Conservation (phyloP, 1,140 invertebrate species). For the Eriosoma lanigerum region DNA sequence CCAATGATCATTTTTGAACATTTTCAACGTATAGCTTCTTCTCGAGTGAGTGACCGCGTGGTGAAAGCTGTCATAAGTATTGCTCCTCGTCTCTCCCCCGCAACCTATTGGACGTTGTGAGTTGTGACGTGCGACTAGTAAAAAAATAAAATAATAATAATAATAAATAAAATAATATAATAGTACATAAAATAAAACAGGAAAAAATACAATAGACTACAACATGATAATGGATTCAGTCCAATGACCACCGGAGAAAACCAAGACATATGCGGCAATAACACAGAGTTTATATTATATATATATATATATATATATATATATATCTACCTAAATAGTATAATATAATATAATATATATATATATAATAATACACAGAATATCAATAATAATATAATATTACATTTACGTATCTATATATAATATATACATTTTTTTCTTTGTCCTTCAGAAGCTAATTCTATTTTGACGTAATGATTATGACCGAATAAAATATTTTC, state of each 20-base stretch:
- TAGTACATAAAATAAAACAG: background rate
- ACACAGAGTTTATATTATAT: background rate
- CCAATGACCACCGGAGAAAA: slow-evolving; percentile 45
- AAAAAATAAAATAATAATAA: slow-evolving; percentile 30
- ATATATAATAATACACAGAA: too few relatives aligned
- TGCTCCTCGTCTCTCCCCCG: slow-evolving; percentile 25
- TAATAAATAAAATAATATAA: slow-evolving; percentile 5
- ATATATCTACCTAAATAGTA: background rate
- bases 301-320: background rate
- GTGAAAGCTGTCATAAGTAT: slow-evolving; percentile 38
- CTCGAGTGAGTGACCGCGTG: slow-evolving; percentile 43
- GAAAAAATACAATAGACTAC: slow-evolving; percentile 35
- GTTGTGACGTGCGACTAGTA: slow-evolving; percentile 44
- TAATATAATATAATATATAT: background rate
- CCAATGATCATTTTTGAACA: slow-evolving; percentile 34
- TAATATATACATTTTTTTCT: slow-evolving; percentile 1
- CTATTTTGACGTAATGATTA: slow-evolving; percentile 30
- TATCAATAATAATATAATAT: background rate
- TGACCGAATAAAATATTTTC: slow-evolving; percentile 1
- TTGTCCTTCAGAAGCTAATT: slow-evolving; percentile 16
- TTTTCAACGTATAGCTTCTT: slow-evolving; percentile 33
- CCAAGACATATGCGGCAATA: slow-evolving; percentile 30
- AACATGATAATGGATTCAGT: slow-evolving; percentile 44
- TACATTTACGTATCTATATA: background rate
- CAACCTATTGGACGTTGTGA: background rate